Percentiles rank a stretch among this genome's conserved stretches.
Conservation (phyloP, 2,113 vertebrate genomes). For the Ptychochromis oligacanthus region DNA sequence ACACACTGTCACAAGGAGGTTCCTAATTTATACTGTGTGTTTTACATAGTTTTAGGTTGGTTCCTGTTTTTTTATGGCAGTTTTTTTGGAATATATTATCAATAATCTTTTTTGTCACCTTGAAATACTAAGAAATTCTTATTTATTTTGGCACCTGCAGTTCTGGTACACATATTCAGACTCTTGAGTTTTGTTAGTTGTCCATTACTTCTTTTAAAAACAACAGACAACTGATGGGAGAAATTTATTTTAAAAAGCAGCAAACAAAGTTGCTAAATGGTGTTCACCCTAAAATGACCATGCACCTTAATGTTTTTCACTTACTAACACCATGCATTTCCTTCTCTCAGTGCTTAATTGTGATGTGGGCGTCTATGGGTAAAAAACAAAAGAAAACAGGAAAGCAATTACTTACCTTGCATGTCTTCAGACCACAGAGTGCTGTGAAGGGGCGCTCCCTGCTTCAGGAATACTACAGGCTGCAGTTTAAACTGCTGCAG, state of each 20-base stretch:
- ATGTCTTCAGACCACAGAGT: slow-evolving; percentile 93
- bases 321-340: not conserved
- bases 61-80: not conserved
- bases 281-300: not conserved
- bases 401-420: slow-evolving; percentile 84
- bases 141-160: too few species aligned
- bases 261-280: not conserved
- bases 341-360: not conserved
- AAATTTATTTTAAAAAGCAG: not conserved
- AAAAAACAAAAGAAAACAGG: not conserved
- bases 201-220: not conserved
- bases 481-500: slow-evolving; percentile 84
- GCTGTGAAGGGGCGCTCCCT: slow-evolving; percentile 98
- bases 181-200: not conserved
- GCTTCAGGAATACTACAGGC: slow-evolving; percentile 83
- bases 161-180: not conserved
- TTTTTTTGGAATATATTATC: not conserved
- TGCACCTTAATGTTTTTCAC: not conserved
- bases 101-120: too few species aligned
- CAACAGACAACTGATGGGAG: not conserved
- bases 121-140: too few species aligned
- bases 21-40: not conserved
- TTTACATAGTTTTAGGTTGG: not conserved
- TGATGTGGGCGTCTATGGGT: not conserved
- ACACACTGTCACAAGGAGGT: not conserved